A percentile compares a stretch with the other conserved stretches of the same genome.
Conservation (phyloP, 1,140 invertebrate genomes). For the Micrasema minimum region DNA sequence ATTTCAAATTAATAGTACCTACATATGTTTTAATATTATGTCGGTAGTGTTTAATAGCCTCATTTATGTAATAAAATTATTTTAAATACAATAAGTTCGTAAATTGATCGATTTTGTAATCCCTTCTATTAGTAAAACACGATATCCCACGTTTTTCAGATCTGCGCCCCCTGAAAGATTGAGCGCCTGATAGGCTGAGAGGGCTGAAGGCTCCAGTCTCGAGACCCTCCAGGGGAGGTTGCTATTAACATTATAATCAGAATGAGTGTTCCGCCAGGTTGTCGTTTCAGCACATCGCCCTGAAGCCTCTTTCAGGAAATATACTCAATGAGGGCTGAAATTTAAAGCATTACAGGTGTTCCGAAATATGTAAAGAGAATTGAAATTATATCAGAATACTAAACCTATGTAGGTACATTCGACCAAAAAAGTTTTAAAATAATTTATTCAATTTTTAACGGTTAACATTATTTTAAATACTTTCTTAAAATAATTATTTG, state of each 20-base stretch:
- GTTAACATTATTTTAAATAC: no score
- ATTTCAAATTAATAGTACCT: no score
- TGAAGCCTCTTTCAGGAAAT: slow-evolving; percentile 25
- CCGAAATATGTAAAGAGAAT: background rate
- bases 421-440: no score
- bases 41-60: no score
- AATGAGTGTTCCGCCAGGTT: slow-evolving; percentile 2
- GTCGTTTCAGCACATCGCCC: slow-evolving; percentile 39
- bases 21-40: no score
- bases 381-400: background rate
- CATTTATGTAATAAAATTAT: no score
- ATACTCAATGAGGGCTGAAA: background rate
- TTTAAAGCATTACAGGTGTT: background rate
- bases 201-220: background rate
- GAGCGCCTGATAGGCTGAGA: slow-evolving; percentile 39
- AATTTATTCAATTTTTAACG: no score
- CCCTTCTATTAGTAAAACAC: background rate
- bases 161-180: slow-evolving; percentile 22
- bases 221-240: background rate
- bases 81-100: no score
- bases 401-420: no score
- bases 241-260: slow-evolving; percentile 52
- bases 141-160: slow-evolving; percentile 45
- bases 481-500: no score
- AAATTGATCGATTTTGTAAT: no score